These are phyloP conservation scores for Lepilemur ruficaudatus DNA, from an alignment of 2,797 vertebrate species.

Conservation along the genomic window DNA sequence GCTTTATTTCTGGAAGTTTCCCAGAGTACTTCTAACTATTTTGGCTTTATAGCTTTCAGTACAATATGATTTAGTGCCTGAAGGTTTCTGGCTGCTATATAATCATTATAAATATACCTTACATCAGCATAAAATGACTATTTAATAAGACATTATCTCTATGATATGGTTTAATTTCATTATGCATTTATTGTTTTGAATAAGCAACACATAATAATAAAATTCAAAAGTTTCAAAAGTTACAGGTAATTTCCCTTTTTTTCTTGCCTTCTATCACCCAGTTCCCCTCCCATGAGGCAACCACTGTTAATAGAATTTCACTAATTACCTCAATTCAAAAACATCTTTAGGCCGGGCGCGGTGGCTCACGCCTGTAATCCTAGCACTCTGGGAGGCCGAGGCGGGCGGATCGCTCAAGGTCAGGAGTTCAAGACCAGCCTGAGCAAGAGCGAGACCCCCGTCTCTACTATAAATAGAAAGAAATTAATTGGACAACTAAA, in stretches of 20 bases:
- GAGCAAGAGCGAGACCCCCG: no score
- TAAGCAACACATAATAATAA: neutral
- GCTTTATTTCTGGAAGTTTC: neutral
- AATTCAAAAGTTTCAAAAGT: neutral
- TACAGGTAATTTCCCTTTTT: neutral
- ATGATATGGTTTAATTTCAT: neutral
- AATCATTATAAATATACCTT: neutral
- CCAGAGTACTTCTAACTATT: neutral
- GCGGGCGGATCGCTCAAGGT: no score
- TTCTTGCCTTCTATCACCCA: neutral
- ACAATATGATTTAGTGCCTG: neutral
- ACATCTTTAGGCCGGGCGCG: no score
- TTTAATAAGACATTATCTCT: neutral
- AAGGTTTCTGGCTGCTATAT: neutral
- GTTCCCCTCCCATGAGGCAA: neutral
- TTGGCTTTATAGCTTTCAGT: neutral
- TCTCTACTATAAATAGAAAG: no score
- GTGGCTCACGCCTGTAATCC: no score
- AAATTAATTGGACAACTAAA: no score
- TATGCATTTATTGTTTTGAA: slow-evolving; percentile 7
- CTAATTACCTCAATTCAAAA: neutral
- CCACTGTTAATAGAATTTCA: neutral
- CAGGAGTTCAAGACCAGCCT: no score
- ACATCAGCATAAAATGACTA: neutral
- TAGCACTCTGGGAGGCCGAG: no score